A percentile compares a stretch with the other conserved stretches of the same genome.
phyloP scores from a whole-genome alignment of 2,888 invertebrate genomes.

The Nomada goodeniana region DNA sequence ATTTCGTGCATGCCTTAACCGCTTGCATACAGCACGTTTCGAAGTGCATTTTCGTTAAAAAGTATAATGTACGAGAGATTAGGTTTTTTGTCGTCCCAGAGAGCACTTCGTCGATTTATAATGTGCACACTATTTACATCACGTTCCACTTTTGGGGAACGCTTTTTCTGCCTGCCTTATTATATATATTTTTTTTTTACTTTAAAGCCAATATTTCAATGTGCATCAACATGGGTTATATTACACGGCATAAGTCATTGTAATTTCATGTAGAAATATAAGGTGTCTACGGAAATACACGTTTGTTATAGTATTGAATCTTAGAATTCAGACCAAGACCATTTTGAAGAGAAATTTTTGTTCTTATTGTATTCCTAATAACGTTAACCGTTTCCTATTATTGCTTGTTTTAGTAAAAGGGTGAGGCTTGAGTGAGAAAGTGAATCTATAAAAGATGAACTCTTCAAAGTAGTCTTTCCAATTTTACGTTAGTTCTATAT shows the following conservation, averaged over 20 bases:
- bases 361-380: no score
- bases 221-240: constrained; percentile 7
- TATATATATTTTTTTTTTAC: constrained; percentile 10
- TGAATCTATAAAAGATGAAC: neutral
- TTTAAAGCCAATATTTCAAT: neutral
- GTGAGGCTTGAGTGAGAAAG: no score
- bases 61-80: constrained; percentile 36
- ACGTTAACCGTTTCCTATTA: no score
- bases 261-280: constrained; percentile 17
- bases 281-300: constrained; percentile 6
- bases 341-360: constrained; percentile 32
- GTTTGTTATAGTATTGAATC: neutral
- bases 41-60: constrained; percentile 47
- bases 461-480: constrained; percentile 35
- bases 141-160: constrained; percentile 8
- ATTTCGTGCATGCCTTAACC: constrained; percentile 80
- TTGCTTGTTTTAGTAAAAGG: no score
- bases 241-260: constrained; percentile 4
- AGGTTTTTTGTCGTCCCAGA: constrained; percentile 21
- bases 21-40: constrained; percentile 72
- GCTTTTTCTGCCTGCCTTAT: constrained; percentile 24
- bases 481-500: constrained; percentile 7
- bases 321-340: constrained; percentile 2
- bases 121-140: constrained; percentile 23
- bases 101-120: constrained; percentile 32